Base-by-base conservation (phyloP, 1,140 invertebrate genomes). In the Pseudomyrmex concolor region DNA sequence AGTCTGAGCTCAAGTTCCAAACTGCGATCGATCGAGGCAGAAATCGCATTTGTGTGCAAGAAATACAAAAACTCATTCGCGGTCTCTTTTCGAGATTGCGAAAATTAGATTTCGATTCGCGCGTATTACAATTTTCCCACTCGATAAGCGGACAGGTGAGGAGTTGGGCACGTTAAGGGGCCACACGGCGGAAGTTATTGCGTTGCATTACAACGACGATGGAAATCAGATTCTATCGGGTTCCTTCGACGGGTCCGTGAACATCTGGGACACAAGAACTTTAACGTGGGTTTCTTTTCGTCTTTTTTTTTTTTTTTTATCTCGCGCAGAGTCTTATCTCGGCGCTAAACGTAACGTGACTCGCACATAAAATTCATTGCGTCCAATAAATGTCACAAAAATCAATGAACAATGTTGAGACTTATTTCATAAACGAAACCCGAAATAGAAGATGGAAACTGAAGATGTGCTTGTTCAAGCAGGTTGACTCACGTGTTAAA, bases 161-260 rank as follows among this genome's bases (percentile, higher is more conserved):
- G 96, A 97, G 83, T 88, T 97, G 22, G 95, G 95, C 19, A 94
- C 93, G 7, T 95, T 96, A 48, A 91, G 92, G 80, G 96, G 96
- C 2, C 97, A 98, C 90, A 95, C 95, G 4, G 96, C 95, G 0
- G 97, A 97, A 92, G 96, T 98, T 48, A 96, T 98, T 51, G 95
- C 96, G 0, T 91, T 97, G 10, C 95, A 96, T 74, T 97, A 97
- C 88, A 96, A 96, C 83, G 95, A 95, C 3, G 95, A 96, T 86
- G 96, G 97, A 34, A 95, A 95, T 72, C 94, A 96, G 81, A 89
- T 97, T 19, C 95, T 97, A 66, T 97, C 97, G 0, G 97, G 97
- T 4, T 97, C 97, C 0, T 97, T 97, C 91, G 97, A 98, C 91
- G 95, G 96, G 57, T 97, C 96, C 9, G 95, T 97, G 34, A 95